Conservation (phyloP, 2,888 invertebrate species). For the Mythimna impura region DNA sequence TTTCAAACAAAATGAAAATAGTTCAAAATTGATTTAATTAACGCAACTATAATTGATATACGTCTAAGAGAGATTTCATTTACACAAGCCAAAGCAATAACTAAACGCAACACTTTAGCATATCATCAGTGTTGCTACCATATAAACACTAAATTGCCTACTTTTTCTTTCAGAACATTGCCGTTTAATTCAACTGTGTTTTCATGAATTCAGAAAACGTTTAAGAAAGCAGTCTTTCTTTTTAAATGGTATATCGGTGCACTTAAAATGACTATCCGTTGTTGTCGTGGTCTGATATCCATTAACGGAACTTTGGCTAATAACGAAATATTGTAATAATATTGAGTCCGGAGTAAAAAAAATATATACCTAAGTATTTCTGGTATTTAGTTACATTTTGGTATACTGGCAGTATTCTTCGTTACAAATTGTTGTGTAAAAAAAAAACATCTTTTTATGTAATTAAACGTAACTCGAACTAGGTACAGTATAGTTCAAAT, state of each 20-base stretch:
- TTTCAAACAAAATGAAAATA: not conserved
- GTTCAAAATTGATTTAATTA: not conserved
- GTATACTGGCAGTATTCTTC: no score
- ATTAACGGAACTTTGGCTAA: no score
- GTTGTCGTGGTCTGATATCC: no score
- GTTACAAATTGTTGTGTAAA: no score
- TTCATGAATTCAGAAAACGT: not conserved
- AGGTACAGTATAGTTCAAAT: not conserved
- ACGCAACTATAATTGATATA: not conserved
- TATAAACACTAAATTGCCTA: conserved; percentile 1
- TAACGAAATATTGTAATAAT: no score
- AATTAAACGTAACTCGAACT: not conserved
- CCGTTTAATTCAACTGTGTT: not conserved
- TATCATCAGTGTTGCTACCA: conserved; percentile 25
- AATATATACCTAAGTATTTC: no score
- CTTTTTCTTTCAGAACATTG: not conserved
- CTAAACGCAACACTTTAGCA: conserved; percentile 14
- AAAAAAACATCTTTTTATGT: no score
- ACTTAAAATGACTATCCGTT: no score
- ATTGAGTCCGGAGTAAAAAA: no score
- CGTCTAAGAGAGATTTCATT: no score
- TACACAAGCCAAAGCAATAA: not conserved
- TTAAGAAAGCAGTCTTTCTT: not conserved
- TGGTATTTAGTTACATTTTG: no score
- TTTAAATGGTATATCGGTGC: not conserved